A percentile compares a stretch with the other conserved stretches of the same genome.
Evolutionary conservation across 2,797 vertebrate species (phyloP).

Genomic region (Anisognathus igniventris): DNA sequence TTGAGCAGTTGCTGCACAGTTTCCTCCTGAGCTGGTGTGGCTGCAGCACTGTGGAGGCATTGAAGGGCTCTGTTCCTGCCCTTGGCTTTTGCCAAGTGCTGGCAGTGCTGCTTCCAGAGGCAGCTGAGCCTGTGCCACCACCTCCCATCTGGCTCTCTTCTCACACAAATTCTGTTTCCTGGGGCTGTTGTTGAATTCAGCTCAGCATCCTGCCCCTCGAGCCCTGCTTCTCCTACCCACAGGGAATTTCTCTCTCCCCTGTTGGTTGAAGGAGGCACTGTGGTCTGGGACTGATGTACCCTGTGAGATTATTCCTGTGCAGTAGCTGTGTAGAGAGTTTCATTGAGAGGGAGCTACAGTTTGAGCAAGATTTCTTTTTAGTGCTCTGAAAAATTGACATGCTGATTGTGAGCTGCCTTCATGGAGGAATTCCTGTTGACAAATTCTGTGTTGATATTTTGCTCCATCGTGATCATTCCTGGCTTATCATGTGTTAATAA

Average conservation of each 20-base stretch:
- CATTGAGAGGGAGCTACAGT: neutral
- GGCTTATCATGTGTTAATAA: conserved; percentile 22
- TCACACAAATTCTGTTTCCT: neutral
- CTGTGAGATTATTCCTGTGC: neutral
- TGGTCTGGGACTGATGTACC: neutral
- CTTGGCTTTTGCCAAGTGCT: neutral
- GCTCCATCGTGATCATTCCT: neutral
- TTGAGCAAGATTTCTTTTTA: neutral
- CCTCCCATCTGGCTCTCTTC: neutral
- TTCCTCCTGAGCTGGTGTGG: neutral
- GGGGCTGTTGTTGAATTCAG: neutral
- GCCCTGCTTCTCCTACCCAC: neutral
- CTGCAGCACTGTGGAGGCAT: neutral
- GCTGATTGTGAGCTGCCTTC: neutral
- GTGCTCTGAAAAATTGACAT: neutral
- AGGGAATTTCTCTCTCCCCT: rapidly evolving
- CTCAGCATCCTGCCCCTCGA: neutral
- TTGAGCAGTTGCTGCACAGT: neutral
- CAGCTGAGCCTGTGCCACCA: neutral
- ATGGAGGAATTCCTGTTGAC: neutral
- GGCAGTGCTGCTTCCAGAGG: neutral
- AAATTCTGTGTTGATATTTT: neutral
- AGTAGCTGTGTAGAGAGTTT: neutral
- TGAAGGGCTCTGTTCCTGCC: neutral
- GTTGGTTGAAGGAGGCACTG: neutral